Evolutionary conservation across 53 echinoderm and acorn worm genomes (phyloP).

Genomic region (Holothuria scabra): DNA sequence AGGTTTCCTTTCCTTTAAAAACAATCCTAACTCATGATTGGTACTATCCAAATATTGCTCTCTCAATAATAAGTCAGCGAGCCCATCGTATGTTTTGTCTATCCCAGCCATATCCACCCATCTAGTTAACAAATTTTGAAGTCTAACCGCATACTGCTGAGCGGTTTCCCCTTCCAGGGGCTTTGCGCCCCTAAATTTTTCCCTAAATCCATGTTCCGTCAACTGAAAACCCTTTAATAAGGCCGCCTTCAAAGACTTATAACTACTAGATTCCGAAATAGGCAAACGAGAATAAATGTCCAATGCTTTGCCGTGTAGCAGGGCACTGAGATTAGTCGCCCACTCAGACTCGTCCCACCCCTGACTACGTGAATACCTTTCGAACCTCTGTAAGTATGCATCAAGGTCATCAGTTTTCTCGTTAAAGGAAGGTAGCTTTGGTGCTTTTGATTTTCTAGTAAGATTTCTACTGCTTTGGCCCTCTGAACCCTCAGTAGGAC

Average conservation of each 20-base stretch:
- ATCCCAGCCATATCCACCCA: constrained; percentile 40
- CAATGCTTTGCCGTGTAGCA: constrained; percentile 42
- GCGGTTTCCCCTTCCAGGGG: constrained; percentile 52
- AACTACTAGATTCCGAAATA: constrained; percentile 27
- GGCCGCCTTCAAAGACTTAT: constrained; percentile 34
- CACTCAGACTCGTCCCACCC: constrained; percentile 33
- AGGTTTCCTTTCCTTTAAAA: constrained; percentile 28
- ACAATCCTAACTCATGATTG: not conserved
- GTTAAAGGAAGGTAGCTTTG: constrained; percentile 56
- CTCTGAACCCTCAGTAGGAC: constrained; percentile 8
- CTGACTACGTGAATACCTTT: constrained; percentile 43
- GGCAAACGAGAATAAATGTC: constrained; percentile 49
- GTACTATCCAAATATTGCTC: constrained; percentile 29
- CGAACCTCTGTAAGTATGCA: constrained; percentile 56
- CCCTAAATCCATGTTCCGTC: constrained; percentile 51
- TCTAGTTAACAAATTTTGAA: constrained; percentile 37
- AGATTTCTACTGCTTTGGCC: constrained; percentile 16
- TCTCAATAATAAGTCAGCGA: constrained; percentile 25
- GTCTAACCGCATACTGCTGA: constrained; percentile 11
- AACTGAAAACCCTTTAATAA: constrained; percentile 44
- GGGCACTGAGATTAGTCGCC: constrained; percentile 47
- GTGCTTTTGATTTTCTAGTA: constrained; percentile 32
- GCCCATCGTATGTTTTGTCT: constrained; percentile 47
- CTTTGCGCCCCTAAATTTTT: constrained; percentile 41
- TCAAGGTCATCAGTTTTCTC: constrained; percentile 60